Percentiles rank a stretch among this genome's conserved stretches.
phyloP scores from a whole-genome alignment of 2,113 vertebrate species.

The Rafetus swinhoei region DNA sequence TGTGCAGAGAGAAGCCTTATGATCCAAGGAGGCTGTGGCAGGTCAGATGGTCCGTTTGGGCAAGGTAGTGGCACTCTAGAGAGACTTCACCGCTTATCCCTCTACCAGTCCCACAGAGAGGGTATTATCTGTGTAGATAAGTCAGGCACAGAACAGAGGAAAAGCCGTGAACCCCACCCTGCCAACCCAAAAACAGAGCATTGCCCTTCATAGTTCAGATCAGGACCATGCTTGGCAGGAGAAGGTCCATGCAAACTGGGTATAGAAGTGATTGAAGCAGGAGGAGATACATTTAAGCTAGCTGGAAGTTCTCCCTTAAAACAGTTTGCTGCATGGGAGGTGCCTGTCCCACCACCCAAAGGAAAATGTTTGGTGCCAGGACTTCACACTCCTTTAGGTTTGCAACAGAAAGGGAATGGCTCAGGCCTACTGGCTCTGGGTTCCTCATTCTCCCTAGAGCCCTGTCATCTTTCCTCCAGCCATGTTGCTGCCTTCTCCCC shows the following conservation, averaged over 20 bases:
- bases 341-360: neutral
- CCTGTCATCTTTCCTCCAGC: neutral
- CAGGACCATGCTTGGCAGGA: neutral
- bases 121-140: neutral
- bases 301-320: neutral
- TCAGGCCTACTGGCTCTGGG: rapidly evolving
- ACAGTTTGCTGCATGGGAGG: neutral
- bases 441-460: rapidly evolving
- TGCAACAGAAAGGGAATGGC: neutral
- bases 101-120: neutral
- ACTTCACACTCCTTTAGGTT: neutral
- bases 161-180: neutral
- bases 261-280: rapidly evolving
- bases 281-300: neutral
- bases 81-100: neutral
- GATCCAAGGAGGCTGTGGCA: neutral
- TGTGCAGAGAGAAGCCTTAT: neutral
- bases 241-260: neutral
- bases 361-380: rapidly evolving
- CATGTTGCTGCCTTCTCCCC: neutral
- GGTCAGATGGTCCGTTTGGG: neutral
- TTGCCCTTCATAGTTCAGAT: neutral
- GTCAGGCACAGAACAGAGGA: neutral
- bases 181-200: neutral
- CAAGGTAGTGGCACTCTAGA: neutral